Base-by-base conservation (phyloP, 2,888 invertebrate genomes). In the Dendrolimus pini region DNA sequence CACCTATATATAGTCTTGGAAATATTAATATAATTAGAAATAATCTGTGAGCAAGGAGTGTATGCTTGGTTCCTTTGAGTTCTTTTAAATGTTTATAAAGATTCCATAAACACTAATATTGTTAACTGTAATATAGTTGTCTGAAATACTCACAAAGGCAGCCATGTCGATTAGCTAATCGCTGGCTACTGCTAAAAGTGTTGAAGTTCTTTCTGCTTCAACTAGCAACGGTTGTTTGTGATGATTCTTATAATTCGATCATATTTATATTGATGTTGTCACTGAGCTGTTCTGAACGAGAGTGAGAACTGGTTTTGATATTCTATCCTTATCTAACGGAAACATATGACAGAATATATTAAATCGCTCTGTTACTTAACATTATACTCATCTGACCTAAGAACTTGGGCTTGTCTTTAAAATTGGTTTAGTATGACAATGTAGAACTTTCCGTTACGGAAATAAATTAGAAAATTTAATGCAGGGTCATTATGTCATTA, bases 131-230 rank as follows among this genome's bases (percentile, higher is more conserved):
- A 30, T 30, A 30, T 30, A 30, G 30, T 30, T 30, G 30, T 30
- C 30, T 30, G 3, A 30, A 30, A 73, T 78, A 89, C 89, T 89
- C 75, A 90, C 90, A 81, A 82, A 81, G 71, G 87, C 76, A 86
- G 89, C 89, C 90, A 90, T 90, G 63, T 72, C 74, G 75, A 77
- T 78, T 87, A 89, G 89, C 90, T 90, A 90, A 87, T 79, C 89
- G 90, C 90, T 85, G 87, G 88, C 88, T 74, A 84, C 88, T 70
- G 67, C 47, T 47, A 12, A 47, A 9, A 47, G 9, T 64, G 70
- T 62, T 70, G 65, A 76, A 75, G 75, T 74, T 80, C 86, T 87
- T 74, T 80, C 66, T 77, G 75, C 83, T 72, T 74, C 80, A 73
- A 86, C 85, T 82, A 84, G 80, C 80, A 69, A 66, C 65, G 81